Percentiles rank a stretch among this genome's conserved stretches.
Evolutionary conservation across 2,888 invertebrate genomes (phyloP).

Genomic region (Polydrusus pterygomalis): DNA sequence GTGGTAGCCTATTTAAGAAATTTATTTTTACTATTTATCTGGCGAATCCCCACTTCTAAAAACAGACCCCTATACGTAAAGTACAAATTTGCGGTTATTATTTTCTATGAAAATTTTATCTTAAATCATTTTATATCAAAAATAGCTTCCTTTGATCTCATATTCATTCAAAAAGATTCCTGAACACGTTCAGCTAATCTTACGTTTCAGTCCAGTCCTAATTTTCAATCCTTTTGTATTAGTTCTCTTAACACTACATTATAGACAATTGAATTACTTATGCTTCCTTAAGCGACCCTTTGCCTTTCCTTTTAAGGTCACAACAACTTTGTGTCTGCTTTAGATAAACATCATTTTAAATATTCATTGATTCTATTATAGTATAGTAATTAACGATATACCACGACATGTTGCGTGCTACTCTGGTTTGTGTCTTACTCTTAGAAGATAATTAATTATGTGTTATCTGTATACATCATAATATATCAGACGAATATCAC

Average conservation of each 20-base stretch:
- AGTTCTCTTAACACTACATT: conserved; percentile 28
- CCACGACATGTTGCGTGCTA: too few species aligned
- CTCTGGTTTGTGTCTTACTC: neutral
- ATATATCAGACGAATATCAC: too few species aligned
- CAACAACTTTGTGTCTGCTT: conserved; percentile 20
- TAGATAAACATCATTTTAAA: neutral
- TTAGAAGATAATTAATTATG: too few species aligned
- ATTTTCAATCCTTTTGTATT: conserved; percentile 33
- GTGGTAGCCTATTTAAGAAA: too few species aligned
- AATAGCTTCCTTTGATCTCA: conserved; percentile 15
- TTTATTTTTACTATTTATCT: too few species aligned
- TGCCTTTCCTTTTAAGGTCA: conserved; percentile 13
- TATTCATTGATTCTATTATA: conserved; percentile 6
- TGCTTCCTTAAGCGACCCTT: conserved; percentile 31
- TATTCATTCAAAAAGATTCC: conserved; percentile 2
- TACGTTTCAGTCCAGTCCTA: conserved; percentile 18
- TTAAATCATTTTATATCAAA: neutral
- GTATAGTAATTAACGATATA: neutral
- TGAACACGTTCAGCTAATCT: conserved; percentile 14
- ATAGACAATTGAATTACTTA: conserved; percentile 36
- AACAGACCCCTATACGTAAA: too few species aligned
- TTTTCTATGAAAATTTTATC: neutral
- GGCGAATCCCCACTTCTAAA: too few species aligned
- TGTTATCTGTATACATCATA: too few species aligned
- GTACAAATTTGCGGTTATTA: neutral